These are phyloP conservation scores for Charanyca ferruginea DNA, from an alignment of 2,888 invertebrate species.

Conservation along the genomic window DNA sequence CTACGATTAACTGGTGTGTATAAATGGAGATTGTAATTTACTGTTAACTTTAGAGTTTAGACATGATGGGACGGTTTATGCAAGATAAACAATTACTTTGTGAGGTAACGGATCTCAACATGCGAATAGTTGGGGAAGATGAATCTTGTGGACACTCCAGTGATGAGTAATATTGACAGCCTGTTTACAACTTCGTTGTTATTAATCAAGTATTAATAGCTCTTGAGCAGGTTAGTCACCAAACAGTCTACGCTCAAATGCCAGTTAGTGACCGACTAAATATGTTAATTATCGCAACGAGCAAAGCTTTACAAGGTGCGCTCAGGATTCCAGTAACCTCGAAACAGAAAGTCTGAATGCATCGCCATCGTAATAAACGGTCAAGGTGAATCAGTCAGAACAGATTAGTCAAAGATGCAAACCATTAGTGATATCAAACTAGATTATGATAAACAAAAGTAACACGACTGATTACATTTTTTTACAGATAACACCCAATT, in stretches of 20 bases:
- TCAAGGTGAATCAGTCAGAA: conserved; percentile 82
- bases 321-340: conserved; percentile 81
- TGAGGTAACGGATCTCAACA: conserved; percentile 48
- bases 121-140: conserved; percentile 27
- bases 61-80: conserved; percentile 51
- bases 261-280: conserved; percentile 70
- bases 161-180: conserved; percentile 39
- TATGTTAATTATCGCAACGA: conserved; percentile 70
- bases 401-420: conserved; percentile 62
- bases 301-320: conserved; percentile 70
- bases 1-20: conserved; percentile 72
- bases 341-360: conserved; percentile 83
- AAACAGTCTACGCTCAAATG: conserved; percentile 66
- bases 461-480: conserved; percentile 61
- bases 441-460: conserved; percentile 64
- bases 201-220: conserved; percentile 51
- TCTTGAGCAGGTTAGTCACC: conserved; percentile 64
- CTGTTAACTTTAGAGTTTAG: conserved; percentile 52
- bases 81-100: conserved; percentile 54
- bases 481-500: conserved; percentile 49
- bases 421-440: conserved; percentile 53
- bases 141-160: conserved; percentile 19
- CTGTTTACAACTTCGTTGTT: conserved; percentile 26
- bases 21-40: conserved; percentile 61
- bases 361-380: conserved; percentile 76